Evolutionary conservation across 2,113 vertebrate species (phyloP).

Genomic region (Dicentrarchus labrax): DNA sequence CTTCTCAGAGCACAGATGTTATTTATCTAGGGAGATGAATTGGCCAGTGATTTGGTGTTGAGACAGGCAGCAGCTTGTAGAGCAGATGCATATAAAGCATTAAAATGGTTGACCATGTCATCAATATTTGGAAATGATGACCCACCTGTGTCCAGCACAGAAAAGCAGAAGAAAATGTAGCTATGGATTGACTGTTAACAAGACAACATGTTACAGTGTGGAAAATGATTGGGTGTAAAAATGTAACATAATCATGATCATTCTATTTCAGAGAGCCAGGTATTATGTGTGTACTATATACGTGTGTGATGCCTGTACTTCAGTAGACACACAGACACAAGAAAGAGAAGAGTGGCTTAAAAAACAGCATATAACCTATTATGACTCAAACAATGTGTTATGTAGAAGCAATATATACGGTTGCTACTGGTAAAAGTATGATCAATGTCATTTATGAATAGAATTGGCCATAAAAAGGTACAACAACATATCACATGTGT

Average conservation of each 20-base stretch:
- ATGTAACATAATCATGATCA: neutral
- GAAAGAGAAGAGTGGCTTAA: neutral
- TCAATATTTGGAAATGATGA: too few relatives aligned
- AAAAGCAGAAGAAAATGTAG: too few relatives aligned
- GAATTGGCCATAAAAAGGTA: neutral
- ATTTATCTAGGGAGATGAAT: neutral
- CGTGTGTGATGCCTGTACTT: too few relatives aligned
- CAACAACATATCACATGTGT: neutral
- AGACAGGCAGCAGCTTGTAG: neutral
- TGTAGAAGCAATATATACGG: neutral
- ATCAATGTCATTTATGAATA: neutral
- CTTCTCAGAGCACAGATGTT: neutral
- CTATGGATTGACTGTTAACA: too few relatives aligned
- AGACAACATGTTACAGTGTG: too few relatives aligned
- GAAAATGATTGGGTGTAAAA: too few relatives aligned
- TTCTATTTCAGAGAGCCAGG: too few relatives aligned
- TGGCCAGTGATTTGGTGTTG: neutral
- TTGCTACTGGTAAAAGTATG: neutral
- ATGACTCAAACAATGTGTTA: conserved; percentile 1
- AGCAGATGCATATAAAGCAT: neutral
- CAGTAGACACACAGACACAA: too few relatives aligned
- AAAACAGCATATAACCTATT: neutral
- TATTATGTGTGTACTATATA: too few relatives aligned
- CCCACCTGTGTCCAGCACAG: too few relatives aligned
- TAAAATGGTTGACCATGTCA: too few relatives aligned